A percentile compares a stretch with the other conserved stretches of the same genome.
Conservation (phyloP, 1,140 invertebrate species). For the Polyergus mexicanus region DNA sequence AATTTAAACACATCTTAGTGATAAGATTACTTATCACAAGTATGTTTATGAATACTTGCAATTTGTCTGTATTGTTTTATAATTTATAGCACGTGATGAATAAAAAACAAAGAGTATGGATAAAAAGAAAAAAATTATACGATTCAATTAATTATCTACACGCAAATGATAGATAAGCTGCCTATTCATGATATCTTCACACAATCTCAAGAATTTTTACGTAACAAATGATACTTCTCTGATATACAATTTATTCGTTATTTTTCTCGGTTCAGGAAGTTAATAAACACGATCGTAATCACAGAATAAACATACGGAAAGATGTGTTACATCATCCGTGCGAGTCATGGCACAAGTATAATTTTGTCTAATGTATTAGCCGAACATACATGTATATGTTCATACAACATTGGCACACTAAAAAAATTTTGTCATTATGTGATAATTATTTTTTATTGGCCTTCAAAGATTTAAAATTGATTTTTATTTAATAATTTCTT, state of each 20-base stretch:
- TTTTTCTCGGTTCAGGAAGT: slow-evolving; percentile 12
- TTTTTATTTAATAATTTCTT: background rate
- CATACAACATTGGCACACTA: background rate
- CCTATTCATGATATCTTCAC: background rate
- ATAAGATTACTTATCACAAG: background rate
- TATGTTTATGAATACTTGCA: background rate
- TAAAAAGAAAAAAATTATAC: background rate
- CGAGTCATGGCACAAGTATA: slow-evolving; percentile 27
- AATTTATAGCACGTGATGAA: background rate
- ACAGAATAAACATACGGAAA: background rate
- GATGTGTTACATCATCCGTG: background rate
- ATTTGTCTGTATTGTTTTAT: background rate
- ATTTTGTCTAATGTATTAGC: background rate
- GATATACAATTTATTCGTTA: background rate
- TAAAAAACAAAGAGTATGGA: too few species aligned
- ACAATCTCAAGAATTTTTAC: slow-evolving; percentile 53
- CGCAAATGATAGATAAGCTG: background rate
- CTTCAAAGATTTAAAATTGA: background rate
- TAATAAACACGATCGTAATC: slow-evolving; percentile 31
- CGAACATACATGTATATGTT: background rate
- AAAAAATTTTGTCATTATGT: background rate
- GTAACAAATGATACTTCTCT: slow-evolving; percentile 22
- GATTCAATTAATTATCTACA: slow-evolving; percentile 31
- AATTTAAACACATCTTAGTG: background rate
- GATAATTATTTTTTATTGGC: background rate